Base-by-base conservation (phyloP, 2,113 vertebrate species). In the Tangachromis dhanisi region DNA sequence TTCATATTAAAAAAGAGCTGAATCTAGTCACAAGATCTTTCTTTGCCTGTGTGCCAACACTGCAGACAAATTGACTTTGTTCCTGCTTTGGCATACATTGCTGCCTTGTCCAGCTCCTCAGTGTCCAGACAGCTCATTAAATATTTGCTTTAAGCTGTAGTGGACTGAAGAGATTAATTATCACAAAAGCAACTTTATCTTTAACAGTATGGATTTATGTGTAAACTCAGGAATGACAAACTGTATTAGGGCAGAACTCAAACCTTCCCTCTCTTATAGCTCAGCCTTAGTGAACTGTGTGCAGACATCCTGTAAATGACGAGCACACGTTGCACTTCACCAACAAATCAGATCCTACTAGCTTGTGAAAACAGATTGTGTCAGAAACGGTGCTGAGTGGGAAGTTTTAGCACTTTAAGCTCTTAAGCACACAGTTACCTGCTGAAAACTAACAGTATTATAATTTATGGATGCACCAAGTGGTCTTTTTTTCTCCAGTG, bases 121-220 rank as follows among this genome's bases (percentile, higher is more conserved):
- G 26, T 38, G 24, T 10, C 79, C 78, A 78, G 38, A 81, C 59
- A 49, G 17, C 42, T 76, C 14, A 14, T 88, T 85, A 85, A 86
- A 85, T 87, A 90, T 91, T 90, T 81, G 85, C 84, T 89, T 86
- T 33, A 33, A 47, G 35, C 54, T 45, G 53, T 51, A 61, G 53
- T 21, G 33, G 54, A 68, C 26, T 63, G 82, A 68, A 55, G 24
- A 78, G 55, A 81, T 68, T 21, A 76, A 78, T 57, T 29, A 17
- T 26, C 4, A 42, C 16, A 84, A 47, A 81, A 85, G 49, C n/a
- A 82, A 51, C 35, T 73, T 35, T 68, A 84, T 66, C 47, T 79
- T 81, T 9, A 73, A 42, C 33, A 19, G 6, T 55, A 9, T 8
- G 54, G 21, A 31, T 82, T 81, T 80, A 42, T 81, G 26, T 47